Base-by-base conservation (phyloP, 2,113 vertebrate genomes). In the Sisor rabdophorus region DNA sequence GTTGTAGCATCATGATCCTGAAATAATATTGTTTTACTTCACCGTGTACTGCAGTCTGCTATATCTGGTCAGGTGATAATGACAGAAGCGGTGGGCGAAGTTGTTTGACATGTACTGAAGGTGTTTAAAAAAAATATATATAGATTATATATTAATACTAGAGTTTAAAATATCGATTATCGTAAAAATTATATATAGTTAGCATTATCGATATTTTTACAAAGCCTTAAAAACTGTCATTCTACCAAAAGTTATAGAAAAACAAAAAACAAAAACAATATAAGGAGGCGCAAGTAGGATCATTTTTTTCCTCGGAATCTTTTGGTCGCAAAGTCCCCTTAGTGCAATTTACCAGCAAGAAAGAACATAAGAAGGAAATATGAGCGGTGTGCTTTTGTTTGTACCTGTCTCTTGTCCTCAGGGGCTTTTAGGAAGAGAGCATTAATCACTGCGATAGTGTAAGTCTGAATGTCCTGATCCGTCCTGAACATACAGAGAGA, bases 381-480 rank as follows among this genome's bases (percentile, higher is more conserved):
- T 63, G 28, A 22, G 36, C 48, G 32, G 77, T 44, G 44, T 53
- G 22, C 75, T 69, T 60, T 30, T 75, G n/a, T 65, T 54, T 92
- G 88, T 75, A 98, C 97, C 95, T 99, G 97, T 90, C 96, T 93
- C 89, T 93, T 96, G 83, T 98, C 96, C 86, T 98, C 97, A 0
- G 97, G 97, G 28, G 96, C 96, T 89, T 99, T 99, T 73, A 99
- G 94, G 85, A 99, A 99, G 79, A 99, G 93, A 8, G 97, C 97
- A 48, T 99, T 99, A 88, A 99, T 99, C 81, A 99, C 96, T 0
- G 97, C 97, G 47, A 98, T 94, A 67, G 97, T 97, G 24, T 99
- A 99, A 0, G 95, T 99, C 86, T 99, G 97, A 85, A 99, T 99
- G 89, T 99, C 97, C 88, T 98, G 95, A 87, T 99, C 97, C n/a